Percentiles rank a stretch among this genome's conserved stretches.
These are phyloP conservation scores for Brevipalpus yothersi DNA, from an alignment of 1,140 invertebrate genomes.

Conservation along the genomic window DNA sequence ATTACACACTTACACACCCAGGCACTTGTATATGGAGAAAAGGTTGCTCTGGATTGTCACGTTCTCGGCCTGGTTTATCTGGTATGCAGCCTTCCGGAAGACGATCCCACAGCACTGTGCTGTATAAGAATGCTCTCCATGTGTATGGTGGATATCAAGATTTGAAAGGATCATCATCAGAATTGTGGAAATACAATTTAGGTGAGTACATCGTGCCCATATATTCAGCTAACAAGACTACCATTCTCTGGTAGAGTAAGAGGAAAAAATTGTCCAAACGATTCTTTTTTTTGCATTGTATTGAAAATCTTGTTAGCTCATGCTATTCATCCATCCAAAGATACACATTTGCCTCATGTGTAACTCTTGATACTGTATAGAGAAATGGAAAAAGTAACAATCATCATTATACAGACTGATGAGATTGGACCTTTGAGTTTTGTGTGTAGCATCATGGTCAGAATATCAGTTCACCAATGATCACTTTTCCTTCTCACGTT, in stretches of 20 bases:
- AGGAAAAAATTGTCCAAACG: no score
- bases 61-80: conserved; percentile 12
- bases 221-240: not conserved
- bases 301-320: no score
- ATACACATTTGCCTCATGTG: no score
- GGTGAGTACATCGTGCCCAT: conserved; percentile 27
- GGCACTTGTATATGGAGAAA: not conserved
- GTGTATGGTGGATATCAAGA: conserved; percentile 75
- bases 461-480: no score
- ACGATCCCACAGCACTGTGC: conserved; percentile 52
- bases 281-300: no score
- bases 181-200: conserved; percentile 68
- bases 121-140: conserved; percentile 49
- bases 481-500: no score
- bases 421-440: no score
- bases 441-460: no score
- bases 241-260: not conserved
- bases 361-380: no score
- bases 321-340: no score
- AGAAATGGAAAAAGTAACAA: no score
- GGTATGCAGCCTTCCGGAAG: conserved; percentile 39
- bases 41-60: not conserved
- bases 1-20: not conserved
- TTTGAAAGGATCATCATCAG: conserved; percentile 50
- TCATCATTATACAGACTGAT: no score